Conservation (phyloP, 2,888 invertebrate genomes). For the Omphaloscelis lunosa region DNA sequence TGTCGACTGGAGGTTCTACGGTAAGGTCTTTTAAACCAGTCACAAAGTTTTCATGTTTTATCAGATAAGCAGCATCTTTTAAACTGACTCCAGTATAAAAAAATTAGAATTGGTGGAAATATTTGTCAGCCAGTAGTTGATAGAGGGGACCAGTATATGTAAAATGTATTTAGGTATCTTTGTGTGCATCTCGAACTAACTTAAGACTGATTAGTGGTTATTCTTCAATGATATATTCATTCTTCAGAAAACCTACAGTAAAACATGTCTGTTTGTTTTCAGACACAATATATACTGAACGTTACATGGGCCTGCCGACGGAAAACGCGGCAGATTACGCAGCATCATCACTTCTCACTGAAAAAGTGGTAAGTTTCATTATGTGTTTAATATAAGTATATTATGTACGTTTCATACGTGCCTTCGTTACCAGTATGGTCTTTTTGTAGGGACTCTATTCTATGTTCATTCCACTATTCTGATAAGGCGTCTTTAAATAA, state of each 20-base stretch:
- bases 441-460: neutral
- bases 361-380: conserved; percentile 78
- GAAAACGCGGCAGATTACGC: conserved; percentile 94
- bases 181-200: too few species aligned
- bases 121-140: neutral
- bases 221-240: neutral
- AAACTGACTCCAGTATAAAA: neutral
- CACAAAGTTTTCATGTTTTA: neutral
- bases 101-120: neutral
- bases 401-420: too few species aligned
- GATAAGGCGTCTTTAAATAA: too few species aligned
- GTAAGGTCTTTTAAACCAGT: neutral
- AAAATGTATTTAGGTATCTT: neutral
- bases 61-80: too few species aligned
- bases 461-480: too few species aligned
- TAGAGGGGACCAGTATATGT: neutral
- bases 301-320: conserved; percentile 97
- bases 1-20: conserved; percentile 98
- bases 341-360: conserved; percentile 94
- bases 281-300: conserved; percentile 99
- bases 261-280: conserved; percentile 37
- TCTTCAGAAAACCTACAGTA: too few species aligned
- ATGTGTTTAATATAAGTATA: too few species aligned
- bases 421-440: rapidly evolving
- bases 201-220: neutral